These are phyloP conservation scores for Oscheius myriophilus DNA, from an alignment of 2,888 invertebrate species.

Conservation along the genomic window DNA sequence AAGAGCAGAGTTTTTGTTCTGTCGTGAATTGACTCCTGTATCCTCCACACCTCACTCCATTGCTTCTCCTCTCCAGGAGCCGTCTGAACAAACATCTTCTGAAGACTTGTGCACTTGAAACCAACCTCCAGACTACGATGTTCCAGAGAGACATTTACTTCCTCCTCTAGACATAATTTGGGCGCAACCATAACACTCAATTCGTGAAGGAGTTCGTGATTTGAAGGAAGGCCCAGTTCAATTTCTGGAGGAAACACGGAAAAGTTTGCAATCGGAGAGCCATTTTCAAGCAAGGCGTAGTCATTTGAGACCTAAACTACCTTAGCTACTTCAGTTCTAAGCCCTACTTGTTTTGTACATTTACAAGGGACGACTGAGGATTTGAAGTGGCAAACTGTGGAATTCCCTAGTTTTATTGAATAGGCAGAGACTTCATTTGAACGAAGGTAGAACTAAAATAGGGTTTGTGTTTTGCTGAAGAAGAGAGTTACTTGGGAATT, in stretches of 20 bases:
- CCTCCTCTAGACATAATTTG: slow-evolving; percentile 44
- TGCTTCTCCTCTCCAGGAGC: slow-evolving; percentile 38
- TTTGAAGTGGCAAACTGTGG: slow-evolving; percentile 48
- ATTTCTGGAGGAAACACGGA: slow-evolving; percentile 45
- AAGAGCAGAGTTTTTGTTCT: slow-evolving; percentile 42
- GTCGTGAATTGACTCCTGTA: slow-evolving; percentile 36
- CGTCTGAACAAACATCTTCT: slow-evolving; percentile 41
- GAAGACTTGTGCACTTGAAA: slow-evolving; percentile 40
- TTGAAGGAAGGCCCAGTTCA: slow-evolving; percentile 41
- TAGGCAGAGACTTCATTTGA: slow-evolving; percentile 33
- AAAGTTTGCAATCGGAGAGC: slow-evolving; percentile 36
- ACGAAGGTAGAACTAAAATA: slow-evolving; percentile 22
- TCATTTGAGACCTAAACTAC: slow-evolving; percentile 39
- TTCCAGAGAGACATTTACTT: slow-evolving; percentile 37
- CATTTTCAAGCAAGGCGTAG: slow-evolving; percentile 44
- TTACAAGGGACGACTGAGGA: slow-evolving; percentile 51
- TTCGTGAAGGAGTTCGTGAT: slow-evolving; percentile 51
- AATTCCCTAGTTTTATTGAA: slow-evolving; percentile 42
- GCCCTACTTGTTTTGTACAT: slow-evolving; percentile 33
- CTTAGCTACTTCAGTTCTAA: neutral
- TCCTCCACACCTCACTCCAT: slow-evolving; percentile 4
- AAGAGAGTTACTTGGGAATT: slow-evolving; percentile 7
- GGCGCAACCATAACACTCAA: slow-evolving; percentile 42
- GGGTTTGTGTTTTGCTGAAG: neutral
- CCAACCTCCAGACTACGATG: slow-evolving; percentile 46